Percentiles rank a stretch among this genome's conserved stretches.
Conservation (phyloP, 2,797 vertebrate species). For the Hydrophis major region DNA sequence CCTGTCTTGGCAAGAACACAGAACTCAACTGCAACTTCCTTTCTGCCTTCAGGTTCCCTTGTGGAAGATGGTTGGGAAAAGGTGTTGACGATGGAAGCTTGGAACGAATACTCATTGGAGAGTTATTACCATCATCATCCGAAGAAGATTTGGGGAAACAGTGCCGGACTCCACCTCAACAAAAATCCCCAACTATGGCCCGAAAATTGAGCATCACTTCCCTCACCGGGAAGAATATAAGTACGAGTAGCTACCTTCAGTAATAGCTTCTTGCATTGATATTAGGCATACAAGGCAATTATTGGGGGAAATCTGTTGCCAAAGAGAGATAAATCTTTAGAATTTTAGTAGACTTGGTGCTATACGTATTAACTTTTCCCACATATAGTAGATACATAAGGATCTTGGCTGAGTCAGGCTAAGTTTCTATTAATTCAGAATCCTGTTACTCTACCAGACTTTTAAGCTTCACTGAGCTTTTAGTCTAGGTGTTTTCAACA, state of each 20-base stretch:
- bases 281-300: too few relatives aligned
- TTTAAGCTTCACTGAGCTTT: not conserved
- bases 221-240: constrained; percentile 79
- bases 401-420: not conserved
- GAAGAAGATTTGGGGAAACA: constrained; percentile 88
- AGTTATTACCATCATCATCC: constrained; percentile 79
- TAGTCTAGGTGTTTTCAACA: not conserved
- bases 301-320: not conserved
- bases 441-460: not conserved
- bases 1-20: not conserved
- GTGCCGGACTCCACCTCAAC: constrained; percentile 90
- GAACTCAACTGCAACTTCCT: not conserved
- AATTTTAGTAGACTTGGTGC: not conserved
- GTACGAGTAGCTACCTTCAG: constrained; percentile 68
- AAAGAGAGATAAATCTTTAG: not conserved
- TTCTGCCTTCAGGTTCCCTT: constrained; percentile 84
- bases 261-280: not conserved
- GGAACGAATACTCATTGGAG: constrained; percentile 93
- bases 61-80: constrained; percentile 93
- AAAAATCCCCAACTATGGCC: constrained; percentile 86
- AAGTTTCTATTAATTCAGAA: not conserved
- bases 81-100: constrained; percentile 93
- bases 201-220: constrained; percentile 87
- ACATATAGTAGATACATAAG: not conserved
- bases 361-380: not conserved